A percentile compares a stretch with the other conserved stretches of the same genome.
These are phyloP conservation scores for Paratrypauchen microcephalus DNA, from an alignment of 2,797 vertebrate species.

Conservation along the genomic window DNA sequence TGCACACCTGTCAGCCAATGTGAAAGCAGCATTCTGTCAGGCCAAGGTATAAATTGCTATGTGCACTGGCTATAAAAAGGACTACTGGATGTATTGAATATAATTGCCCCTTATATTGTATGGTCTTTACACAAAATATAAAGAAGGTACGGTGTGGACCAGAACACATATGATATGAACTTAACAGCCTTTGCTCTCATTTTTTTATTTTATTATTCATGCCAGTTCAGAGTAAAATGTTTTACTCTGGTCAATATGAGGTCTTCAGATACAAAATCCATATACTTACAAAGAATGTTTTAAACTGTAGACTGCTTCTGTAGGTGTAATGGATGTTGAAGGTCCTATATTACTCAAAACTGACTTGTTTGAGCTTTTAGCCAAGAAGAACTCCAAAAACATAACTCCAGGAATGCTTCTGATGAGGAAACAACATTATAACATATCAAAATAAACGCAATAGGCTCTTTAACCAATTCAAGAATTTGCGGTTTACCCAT, in stretches of 20 bases:
- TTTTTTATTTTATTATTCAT: not conserved
- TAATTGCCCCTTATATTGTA: conserved; percentile 6
- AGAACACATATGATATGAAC: not conserved
- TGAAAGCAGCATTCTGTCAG: conserved; percentile 3
- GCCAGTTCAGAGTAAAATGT: not conserved
- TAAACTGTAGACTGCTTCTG: too few species aligned
- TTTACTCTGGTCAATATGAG: not conserved
- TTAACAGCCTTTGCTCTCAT: not conserved
- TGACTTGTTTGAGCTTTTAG: too few species aligned
- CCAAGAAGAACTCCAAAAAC: too few species aligned
- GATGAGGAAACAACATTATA: too few species aligned
- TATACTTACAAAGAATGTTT: too few species aligned
- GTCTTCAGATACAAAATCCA: too few species aligned
- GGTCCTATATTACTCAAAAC: too few species aligned
- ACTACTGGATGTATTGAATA: not conserved
- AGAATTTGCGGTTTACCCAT: too few species aligned
- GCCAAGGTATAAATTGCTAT: conserved; percentile 3
- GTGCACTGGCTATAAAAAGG: conserved; percentile 7
- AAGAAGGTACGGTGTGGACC: not conserved
- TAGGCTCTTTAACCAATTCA: too few species aligned
- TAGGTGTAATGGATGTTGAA: too few species aligned
- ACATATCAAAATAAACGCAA: too few species aligned
- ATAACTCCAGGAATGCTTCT: too few species aligned
- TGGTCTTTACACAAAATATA: not conserved
- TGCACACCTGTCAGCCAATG: conserved; percentile 2